Base-by-base conservation (phyloP, 2,113 vertebrate genomes). In the Cygnus buccinator region DNA sequence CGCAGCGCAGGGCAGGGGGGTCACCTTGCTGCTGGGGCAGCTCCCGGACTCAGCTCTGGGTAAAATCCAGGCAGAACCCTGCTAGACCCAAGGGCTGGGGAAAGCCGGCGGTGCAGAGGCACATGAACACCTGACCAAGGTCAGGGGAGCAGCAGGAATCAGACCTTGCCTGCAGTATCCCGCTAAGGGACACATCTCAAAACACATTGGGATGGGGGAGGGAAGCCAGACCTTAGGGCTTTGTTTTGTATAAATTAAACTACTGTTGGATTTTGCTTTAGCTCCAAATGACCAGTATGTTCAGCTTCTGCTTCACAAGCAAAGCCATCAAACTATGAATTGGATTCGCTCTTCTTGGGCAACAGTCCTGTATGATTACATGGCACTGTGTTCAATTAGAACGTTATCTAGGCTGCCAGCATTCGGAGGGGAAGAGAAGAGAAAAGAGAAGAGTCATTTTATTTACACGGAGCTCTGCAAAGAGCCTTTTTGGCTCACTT, bases 401-500 rank as follows among this genome's bases (percentile, higher is more conserved):
- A 10, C 28, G 13, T 84, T 68, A 50, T 57, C 92, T 6, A 19
- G 68, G 80, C 95, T 84, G 92, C 68, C 92, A 84, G 95, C 80
- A 84, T 62, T 11, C 33, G 37, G 68, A 77, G 52, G n/a, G 59
- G 73, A 43, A n/a, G 67, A 54, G 73, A 23, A 66, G 67, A 13
- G 28, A 13, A 18, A 19, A n/a, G 65, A 65, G 54, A 67, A 70
- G 90, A 77, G 66, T 33, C 0, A 0, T 18, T 91, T 72, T 62
- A 81, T 94, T 96, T 70, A 43, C 84, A 73, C 0, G 8, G 74
- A 79, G 82, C 61, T 54, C 80, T 63, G 75, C 86, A 95, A 70
- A 95, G 87, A 95, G 96, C 89, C 39, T 17, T 91, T 85, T 79
- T 96, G 97, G 96, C 96, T 96, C 89, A 0, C 62, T 62, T 29